phyloP scores from a whole-genome alignment of 2,797 vertebrate genomes.

The Poeciliopsis presidionis region DNA sequence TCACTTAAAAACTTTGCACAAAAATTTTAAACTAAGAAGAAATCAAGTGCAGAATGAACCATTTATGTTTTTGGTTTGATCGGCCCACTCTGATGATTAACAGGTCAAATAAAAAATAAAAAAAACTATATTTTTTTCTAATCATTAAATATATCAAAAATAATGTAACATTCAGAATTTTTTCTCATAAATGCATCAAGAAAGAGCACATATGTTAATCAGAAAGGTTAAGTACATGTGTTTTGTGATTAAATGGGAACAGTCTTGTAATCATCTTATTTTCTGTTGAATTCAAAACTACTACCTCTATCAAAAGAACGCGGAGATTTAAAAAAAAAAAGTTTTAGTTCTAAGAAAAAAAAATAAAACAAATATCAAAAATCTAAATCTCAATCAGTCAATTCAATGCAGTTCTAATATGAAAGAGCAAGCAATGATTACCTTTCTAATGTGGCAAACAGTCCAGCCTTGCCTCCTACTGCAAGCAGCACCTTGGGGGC shows the following conservation, averaged over 20 bases:
- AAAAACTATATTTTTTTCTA: neutral
- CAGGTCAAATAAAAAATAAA: neutral
- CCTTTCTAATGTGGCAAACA: slow-evolving; percentile 97
- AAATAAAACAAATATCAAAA: neutral
- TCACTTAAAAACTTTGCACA: neutral
- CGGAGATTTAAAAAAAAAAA: neutral
- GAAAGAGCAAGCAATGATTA: neutral
- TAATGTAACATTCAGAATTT: neutral
- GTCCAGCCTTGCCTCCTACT: slow-evolving; percentile 95
- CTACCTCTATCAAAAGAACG: neutral
- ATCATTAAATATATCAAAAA: neutral
- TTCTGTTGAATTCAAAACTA: neutral
- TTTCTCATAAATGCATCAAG: neutral
- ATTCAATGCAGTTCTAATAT: neutral
- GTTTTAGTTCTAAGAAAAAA: neutral
- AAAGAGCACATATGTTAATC: neutral
- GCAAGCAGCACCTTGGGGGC: slow-evolving; percentile 97
- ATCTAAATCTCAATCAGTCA: neutral
- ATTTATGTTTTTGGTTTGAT: neutral
- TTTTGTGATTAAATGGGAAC: neutral
- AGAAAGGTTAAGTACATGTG: neutral
- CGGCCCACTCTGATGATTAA: neutral
- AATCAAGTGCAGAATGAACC: neutral
- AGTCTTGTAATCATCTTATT: neutral
- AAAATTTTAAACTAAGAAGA: neutral